Percentiles rank a stretch among this genome's conserved stretches.
phyloP scores from a whole-genome alignment of 2,888 invertebrate species.

The Cephonodes hylas region DNA sequence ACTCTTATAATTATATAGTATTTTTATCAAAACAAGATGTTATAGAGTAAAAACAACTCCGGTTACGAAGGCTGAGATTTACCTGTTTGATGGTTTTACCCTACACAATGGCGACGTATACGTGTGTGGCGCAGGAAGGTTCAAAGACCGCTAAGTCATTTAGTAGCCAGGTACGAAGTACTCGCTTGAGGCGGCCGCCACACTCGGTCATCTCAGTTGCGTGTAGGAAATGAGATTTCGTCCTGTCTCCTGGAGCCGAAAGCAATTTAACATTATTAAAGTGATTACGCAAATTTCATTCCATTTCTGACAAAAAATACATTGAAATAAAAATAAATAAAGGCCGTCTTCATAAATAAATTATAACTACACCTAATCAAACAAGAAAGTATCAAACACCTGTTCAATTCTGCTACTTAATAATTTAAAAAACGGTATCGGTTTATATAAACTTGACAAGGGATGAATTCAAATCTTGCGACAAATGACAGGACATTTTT shows the following conservation, averaged over 20 bases:
- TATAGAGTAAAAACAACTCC: background rate
- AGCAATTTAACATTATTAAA: slow-evolving; percentile 18
- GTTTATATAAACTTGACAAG: background rate
- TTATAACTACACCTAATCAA: background rate
- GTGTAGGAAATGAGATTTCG: slow-evolving; percentile 52
- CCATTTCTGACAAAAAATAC: too few relatives aligned
- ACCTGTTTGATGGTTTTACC: slow-evolving; percentile 28
- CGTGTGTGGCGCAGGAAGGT: slow-evolving; percentile 39
- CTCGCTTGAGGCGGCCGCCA: slow-evolving; percentile 43
- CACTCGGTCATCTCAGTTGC: slow-evolving; percentile 46
- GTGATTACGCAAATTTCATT: background rate
- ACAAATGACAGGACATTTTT: background rate
- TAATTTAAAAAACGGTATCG: background rate
- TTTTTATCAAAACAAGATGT: background rate
- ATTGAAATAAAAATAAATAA: too few relatives aligned
- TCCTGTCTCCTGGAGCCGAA: slow-evolving; percentile 34
- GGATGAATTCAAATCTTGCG: background rate
- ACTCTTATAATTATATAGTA: background rate
- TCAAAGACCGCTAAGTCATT: slow-evolving; percentile 63
- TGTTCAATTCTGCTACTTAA: background rate
- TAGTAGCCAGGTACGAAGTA: slow-evolving; percentile 58
- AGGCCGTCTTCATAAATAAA: background rate
- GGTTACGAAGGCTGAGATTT: background rate
- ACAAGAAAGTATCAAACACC: background rate
- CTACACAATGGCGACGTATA: slow-evolving; percentile 34